Evolutionary conservation across 2,113 vertebrate species (phyloP), one percentile per base, ranked within the genome.

Genomic region (Rallus limicola): DNA sequence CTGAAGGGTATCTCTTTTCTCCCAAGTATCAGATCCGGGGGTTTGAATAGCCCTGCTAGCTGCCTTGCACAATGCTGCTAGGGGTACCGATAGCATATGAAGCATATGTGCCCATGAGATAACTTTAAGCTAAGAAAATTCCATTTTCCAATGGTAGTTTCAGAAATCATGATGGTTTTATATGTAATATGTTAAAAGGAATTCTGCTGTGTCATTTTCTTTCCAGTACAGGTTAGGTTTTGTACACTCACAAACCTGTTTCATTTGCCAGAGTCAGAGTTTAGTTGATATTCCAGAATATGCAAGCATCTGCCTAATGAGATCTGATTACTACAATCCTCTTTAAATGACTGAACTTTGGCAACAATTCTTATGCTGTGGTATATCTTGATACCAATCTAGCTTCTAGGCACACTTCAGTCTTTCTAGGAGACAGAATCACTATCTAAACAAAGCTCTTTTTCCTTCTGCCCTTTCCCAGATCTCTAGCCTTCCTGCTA

Each of bases 241-340:
- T 48, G 76, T 76, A n/a, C 16, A 6, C 50, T 60, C 10, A 16
- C 52, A 88, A 63, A 74, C 28, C 18, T 56, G 53, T 60, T 85
- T 96, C 40, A 46, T 92, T 86, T 88, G 52, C 56, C 63, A 75
- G 77, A 69, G 34, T 83, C 58, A 67, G 38, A 59, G 36, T 56
- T 90, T 71, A 65, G 94, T 50, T 74, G 82, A 86, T 93, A 74
- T 70, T 94, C 17, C 17, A 63, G 67, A 72, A 76, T 59, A 40
- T 64, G 69, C 79, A 82, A 92, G 82, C 71, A 68, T 91, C 44
- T 86, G 59, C 71, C 94, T 94, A 94, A 94, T 77, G 88, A 93
- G 50, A 68, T 68, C 85, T 87, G 82, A 77, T 92, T 93, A 56
- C 59, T 90, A 19, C 6, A 13, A 44, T 90, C 40, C 62, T 65